Percentiles rank a stretch among this genome's conserved stretches.
Conservation (phyloP, 2,113 vertebrate genomes). For the Pipra filicauda region DNA sequence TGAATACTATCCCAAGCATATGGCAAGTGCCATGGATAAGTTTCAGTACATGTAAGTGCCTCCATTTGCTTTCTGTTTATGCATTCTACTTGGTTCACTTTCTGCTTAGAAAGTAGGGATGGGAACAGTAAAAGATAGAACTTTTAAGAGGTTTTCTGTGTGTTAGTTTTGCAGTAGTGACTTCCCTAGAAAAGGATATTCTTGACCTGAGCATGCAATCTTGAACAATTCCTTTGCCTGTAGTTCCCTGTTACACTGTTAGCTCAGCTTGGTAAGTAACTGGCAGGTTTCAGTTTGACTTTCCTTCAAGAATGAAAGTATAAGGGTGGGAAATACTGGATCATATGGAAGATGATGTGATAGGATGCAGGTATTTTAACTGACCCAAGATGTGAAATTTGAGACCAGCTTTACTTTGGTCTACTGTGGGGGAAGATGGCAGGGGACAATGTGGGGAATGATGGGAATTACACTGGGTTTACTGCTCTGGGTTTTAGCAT, state of each 20-base stretch:
- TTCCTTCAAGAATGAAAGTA: not conserved
- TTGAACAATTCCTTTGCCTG: not conserved
- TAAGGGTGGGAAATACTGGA: not conserved
- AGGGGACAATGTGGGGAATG: not conserved
- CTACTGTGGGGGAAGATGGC: not conserved
- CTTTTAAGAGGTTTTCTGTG: not conserved
- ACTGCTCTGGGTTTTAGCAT: not conserved
- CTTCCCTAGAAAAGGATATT: not conserved
- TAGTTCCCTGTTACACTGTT: not conserved
- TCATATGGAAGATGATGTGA: not conserved
- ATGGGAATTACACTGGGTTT: not conserved
- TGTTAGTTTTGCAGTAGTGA: not conserved
- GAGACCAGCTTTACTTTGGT: not conserved
- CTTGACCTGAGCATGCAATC: not conserved
- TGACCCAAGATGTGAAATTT: not conserved
- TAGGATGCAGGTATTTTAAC: not conserved
- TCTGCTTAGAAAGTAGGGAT: not conserved
- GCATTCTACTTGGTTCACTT: not conserved
- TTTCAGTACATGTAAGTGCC: conserved; percentile 69
- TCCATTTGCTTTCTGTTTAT: not conserved
- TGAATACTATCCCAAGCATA: conserved; percentile 68
- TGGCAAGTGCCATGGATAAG: conserved; percentile 74
- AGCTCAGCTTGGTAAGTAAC: not conserved
- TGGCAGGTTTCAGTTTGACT: not conserved
- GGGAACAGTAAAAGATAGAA: not conserved